phyloP scores from a whole-genome alignment of 1,140 invertebrate species.

The Drosophila pruinosa region DNA sequence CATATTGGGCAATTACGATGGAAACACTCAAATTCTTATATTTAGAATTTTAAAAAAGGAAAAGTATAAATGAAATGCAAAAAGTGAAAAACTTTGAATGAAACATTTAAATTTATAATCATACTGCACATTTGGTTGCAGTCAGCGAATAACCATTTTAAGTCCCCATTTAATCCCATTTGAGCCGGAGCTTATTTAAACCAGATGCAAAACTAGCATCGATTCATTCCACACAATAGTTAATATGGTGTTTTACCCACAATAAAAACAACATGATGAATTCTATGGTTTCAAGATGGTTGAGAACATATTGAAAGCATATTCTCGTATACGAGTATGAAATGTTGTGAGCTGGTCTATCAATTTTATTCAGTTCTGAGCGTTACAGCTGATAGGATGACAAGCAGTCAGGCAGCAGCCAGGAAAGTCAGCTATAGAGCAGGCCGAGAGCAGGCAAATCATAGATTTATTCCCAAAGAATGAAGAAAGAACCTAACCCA shows the following conservation, averaged over 20 bases:
- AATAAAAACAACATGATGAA: constrained; percentile 52
- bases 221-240: constrained; percentile 33
- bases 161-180: constrained; percentile 14
- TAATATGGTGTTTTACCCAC: constrained; percentile 19
- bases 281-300: constrained; percentile 81
- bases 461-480: constrained; percentile 70
- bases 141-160: constrained; percentile 25
- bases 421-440: not conserved
- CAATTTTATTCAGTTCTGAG: constrained; percentile 55
- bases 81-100: not conserved
- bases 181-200: constrained; percentile 58
- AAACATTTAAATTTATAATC: constrained; percentile 35
- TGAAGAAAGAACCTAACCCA: constrained; percentile 61
- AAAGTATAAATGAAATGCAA: not conserved
- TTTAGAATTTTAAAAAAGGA: constrained; percentile 27
- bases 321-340: constrained; percentile 54
- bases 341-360: constrained; percentile 51
- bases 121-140: constrained; percentile 35
- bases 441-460: constrained; percentile 51
- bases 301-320: constrained; percentile 62
- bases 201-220: constrained; percentile 38
- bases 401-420: constrained; percentile 17
- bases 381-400: constrained; percentile 16
- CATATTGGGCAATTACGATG: constrained; percentile 26
- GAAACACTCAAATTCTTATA: constrained; percentile 32